These are phyloP conservation scores for Bombus soroeensis DNA, from an alignment of 1,140 invertebrate species.

Conservation along the genomic window DNA sequence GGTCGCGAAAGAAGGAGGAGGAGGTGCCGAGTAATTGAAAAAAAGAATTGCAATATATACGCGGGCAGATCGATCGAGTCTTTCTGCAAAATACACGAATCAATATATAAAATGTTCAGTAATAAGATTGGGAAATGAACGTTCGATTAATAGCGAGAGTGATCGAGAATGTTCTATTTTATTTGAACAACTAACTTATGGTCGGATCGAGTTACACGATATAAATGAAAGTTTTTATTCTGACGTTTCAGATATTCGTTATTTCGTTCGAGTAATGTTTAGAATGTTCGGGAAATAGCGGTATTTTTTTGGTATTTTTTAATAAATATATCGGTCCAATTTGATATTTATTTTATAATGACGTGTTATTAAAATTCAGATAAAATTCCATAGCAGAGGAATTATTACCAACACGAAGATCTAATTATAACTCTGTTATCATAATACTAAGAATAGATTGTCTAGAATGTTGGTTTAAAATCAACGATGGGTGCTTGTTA, in stretches of 20 bases:
- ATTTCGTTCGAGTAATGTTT: not conserved
- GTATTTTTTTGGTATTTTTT: too few species aligned
- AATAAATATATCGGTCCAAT: too few species aligned
- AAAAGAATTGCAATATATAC: too few species aligned
- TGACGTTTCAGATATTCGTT: not conserved
- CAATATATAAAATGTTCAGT: not conserved
- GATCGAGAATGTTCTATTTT: not conserved
- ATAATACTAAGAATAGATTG: constrained; percentile 31
- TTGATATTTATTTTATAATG: not conserved
- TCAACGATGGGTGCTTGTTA: constrained; percentile 29
- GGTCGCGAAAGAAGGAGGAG: not conserved
- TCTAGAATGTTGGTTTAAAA: constrained; percentile 20
- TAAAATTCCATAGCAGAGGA: not conserved
- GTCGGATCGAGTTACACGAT: not conserved
- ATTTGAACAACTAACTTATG: not conserved
- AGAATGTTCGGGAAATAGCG: too few species aligned
- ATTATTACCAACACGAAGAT: not conserved
- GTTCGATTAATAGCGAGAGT: not conserved
- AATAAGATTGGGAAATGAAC: too few species aligned
- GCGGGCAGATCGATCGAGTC: not conserved
- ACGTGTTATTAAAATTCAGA: not conserved
- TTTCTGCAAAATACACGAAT: not conserved
- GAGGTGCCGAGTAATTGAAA: not conserved
- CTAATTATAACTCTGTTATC: constrained; percentile 18
- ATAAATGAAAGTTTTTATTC: not conserved